Evolutionary conservation across 2,797 vertebrate species (phyloP).

Genomic region (Typhlichthys subterraneus): DNA sequence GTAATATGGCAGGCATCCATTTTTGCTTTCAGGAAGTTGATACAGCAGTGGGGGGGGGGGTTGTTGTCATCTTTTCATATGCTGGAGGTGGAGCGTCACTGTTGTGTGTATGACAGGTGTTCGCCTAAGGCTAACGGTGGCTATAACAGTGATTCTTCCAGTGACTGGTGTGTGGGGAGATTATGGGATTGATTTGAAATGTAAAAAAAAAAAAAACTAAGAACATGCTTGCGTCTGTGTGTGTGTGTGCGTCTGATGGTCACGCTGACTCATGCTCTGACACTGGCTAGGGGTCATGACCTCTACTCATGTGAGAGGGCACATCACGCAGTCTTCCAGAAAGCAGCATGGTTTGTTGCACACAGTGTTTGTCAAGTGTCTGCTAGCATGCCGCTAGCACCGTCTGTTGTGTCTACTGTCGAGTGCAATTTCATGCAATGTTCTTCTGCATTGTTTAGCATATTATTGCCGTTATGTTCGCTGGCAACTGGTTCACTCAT

Average conservation of each 20-base stretch:
- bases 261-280: slow-evolving; percentile 59
- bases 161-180: slow-evolving; percentile 14
- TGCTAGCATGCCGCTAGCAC: slow-evolving; percentile 36
- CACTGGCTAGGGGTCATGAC: slow-evolving; percentile 44
- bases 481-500: neutral
- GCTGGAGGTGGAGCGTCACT: slow-evolving; percentile 4
- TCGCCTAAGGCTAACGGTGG: neutral
- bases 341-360: slow-evolving; percentile 28
- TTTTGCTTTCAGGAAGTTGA: slow-evolving; percentile 13
- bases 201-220: neutral
- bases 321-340: slow-evolving; percentile 61
- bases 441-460: neutral
- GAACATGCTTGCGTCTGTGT: neutral
- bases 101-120: slow-evolving; percentile 19
- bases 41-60: neutral
- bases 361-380: slow-evolving; percentile 33
- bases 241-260: slow-evolving; percentile 50
- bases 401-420: slow-evolving; percentile 53
- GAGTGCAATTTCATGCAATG: neutral
- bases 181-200: slow-evolving; percentile 28
- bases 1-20: slow-evolving; percentile 11
- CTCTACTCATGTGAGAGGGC: slow-evolving; percentile 52
- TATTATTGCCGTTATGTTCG: neutral
- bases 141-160: slow-evolving; percentile 14
- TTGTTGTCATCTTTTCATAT: neutral